Evolutionary conservation across 2,797 vertebrate species (phyloP).

Genomic region (Schizothorax lantsangensis): DNA sequence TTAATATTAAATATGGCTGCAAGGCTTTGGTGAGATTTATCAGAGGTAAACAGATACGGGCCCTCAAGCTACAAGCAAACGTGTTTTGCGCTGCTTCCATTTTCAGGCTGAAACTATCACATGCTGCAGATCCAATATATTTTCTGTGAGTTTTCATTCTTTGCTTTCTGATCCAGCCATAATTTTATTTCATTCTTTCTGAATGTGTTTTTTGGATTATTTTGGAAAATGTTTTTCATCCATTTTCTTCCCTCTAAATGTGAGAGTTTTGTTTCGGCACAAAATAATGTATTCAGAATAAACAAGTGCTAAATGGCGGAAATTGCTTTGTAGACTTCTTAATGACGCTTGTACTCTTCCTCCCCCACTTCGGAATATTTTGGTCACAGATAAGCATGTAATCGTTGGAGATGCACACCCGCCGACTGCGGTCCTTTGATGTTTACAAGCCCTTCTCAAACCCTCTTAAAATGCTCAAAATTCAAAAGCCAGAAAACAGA

Average conservation of each 20-base stretch:
- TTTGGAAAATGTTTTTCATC: background rate
- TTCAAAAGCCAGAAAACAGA: constrained; percentile 18
- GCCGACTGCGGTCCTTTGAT: too few species aligned
- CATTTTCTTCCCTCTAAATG: constrained; percentile 18
- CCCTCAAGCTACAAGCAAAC: constrained; percentile 66
- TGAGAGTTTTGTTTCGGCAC: constrained; percentile 16
- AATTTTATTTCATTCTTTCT: constrained; percentile 31
- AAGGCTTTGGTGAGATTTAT: constrained; percentile 72
- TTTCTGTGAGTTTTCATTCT: constrained; percentile 38
- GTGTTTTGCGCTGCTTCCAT: constrained; percentile 56
- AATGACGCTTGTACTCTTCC: constrained; percentile 21
- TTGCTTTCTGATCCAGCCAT: constrained; percentile 48
- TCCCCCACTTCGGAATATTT: constrained; percentile 36
- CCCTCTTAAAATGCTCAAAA: constrained; percentile 33
- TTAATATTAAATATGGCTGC: constrained; percentile 69
- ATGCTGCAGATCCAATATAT: constrained; percentile 62
- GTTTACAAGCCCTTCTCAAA: constrained; percentile 29
- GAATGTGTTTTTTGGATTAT: background rate
- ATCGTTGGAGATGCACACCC: constrained; percentile 45
- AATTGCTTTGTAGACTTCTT: constrained; percentile 59
- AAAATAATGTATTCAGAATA: constrained; percentile 46
- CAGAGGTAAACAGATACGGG: constrained; percentile 71
- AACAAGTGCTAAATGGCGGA: constrained; percentile 44
- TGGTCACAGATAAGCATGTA: constrained; percentile 45
- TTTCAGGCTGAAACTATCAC: constrained; percentile 60